Evolutionary conservation across 1,140 invertebrate genomes (phyloP).

Genomic region (Neoseiulus cucumeris): DNA sequence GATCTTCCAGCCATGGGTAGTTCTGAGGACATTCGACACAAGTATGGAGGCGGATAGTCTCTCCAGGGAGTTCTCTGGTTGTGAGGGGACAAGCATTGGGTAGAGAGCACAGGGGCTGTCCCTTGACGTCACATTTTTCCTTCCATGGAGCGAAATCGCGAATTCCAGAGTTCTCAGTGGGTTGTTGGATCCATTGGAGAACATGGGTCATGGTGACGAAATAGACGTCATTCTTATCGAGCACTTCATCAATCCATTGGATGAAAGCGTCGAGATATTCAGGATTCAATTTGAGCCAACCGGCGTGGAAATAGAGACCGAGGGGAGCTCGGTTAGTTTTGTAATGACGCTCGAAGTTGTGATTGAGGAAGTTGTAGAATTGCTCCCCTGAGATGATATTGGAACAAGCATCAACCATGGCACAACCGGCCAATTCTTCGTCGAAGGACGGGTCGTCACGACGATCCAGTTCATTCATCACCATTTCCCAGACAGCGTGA

Average conservation of each 20-base stretch:
- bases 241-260: conserved; percentile 80
- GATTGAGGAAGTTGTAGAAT: conserved; percentile 84
- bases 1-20: conserved; percentile 84
- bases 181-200: conserved; percentile 93
- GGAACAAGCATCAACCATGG: conserved; percentile 89
- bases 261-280: conserved; percentile 80
- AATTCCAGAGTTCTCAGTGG: conserved; percentile 61
- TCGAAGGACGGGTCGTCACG: conserved; percentile 75
- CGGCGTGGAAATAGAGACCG: conserved; percentile 84
- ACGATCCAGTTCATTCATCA: conserved; percentile 85
- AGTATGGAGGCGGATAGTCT: conserved; percentile 73
- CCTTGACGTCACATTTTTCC: conserved; percentile 82
- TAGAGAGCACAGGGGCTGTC: conserved; percentile 70
- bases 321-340: conserved; percentile 77
- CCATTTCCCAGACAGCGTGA: conserved; percentile 91
- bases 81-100: conserved; percentile 72
- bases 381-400: conserved; percentile 79
- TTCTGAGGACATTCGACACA: conserved; percentile 89
- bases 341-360: conserved; percentile 88
- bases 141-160: conserved; percentile 86
- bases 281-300: conserved; percentile 83
- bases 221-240: conserved; percentile 72
- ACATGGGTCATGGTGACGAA: conserved; percentile 94
- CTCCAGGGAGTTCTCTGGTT: conserved; percentile 69
- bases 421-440: conserved; percentile 75